These are phyloP conservation scores for Campaea margaritaria DNA, from an alignment of 2,888 invertebrate species.

Conservation along the genomic window DNA sequence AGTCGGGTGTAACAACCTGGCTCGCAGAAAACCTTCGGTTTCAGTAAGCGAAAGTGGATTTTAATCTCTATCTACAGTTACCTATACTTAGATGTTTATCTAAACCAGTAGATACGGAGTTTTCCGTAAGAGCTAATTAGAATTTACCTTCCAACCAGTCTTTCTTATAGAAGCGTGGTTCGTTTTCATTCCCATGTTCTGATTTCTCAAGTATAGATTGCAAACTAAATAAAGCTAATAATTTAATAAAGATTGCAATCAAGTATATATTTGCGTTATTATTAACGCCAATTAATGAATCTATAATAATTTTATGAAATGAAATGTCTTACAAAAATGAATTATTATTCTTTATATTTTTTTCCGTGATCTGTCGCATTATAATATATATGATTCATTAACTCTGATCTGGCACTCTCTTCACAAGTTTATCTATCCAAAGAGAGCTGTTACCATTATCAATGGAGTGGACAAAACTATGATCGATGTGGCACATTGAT, in stretches of 20 bases:
- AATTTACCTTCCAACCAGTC: slow-evolving; percentile 23
- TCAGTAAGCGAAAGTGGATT: slow-evolving; percentile 62
- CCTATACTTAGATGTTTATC: slow-evolving; percentile 53
- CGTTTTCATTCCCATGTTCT: background rate
- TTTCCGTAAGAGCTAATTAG: slow-evolving; percentile 45
- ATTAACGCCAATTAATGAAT: too few relatives aligned
- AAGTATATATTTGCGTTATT: too few relatives aligned
- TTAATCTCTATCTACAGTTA: slow-evolving; percentile 48
- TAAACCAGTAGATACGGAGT: slow-evolving; percentile 40
- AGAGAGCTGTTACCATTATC: slow-evolving; percentile 68
- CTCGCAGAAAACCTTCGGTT: slow-evolving; percentile 57
- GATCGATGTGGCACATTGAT: slow-evolving; percentile 70
- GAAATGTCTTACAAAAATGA: background rate
- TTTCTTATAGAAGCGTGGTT: slow-evolving; percentile 31
- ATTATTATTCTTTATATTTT: background rate
- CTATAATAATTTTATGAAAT: too few relatives aligned
- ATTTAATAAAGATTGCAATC: too few relatives aligned
- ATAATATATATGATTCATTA: slow-evolving; percentile 30
- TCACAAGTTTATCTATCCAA: slow-evolving; percentile 33
- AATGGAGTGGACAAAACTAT: slow-evolving; percentile 75
- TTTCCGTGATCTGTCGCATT: background rate
- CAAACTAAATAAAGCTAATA: too few relatives aligned
- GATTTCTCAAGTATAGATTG: too few relatives aligned
- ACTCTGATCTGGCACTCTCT: slow-evolving; percentile 20
- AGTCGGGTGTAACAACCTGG: slow-evolving; percentile 15